Percentiles rank a stretch among this genome's conserved stretches.
Evolutionary conservation across 2,888 invertebrate species (phyloP).

Genomic region (Dolichomitus sp.): DNA sequence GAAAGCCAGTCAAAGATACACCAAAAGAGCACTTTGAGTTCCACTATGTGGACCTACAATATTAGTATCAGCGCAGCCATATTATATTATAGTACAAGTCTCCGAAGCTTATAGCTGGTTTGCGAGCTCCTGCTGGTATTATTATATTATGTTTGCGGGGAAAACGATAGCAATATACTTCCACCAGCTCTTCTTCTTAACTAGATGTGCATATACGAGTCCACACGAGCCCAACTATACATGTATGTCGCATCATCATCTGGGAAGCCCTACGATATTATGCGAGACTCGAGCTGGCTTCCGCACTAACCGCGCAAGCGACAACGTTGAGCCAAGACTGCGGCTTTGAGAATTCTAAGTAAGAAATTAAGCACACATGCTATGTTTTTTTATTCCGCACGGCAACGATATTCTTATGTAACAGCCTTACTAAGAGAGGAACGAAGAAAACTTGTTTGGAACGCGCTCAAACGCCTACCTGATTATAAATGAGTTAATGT

Average conservation of each 20-base stretch:
- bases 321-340: conserved; percentile 36
- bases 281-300: conserved; percentile 59
- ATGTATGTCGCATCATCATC: conserved; percentile 17
- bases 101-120: neutral
- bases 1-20: neutral
- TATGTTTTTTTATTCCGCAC: neutral
- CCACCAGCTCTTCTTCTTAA: conserved; percentile 35
- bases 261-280: conserved; percentile 65
- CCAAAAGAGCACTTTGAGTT: neutral
- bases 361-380: conserved; percentile 46
- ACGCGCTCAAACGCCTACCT: conserved; percentile 34
- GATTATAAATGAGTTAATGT: conserved; percentile 61
- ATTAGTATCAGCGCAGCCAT: neutral
- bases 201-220: conserved; percentile 45
- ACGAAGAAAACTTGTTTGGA: conserved; percentile 28
- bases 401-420: conserved; percentile 17
- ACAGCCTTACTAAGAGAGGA: neutral
- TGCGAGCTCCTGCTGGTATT: neutral
- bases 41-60: neutral
- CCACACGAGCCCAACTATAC: neutral
- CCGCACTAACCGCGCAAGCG: conserved; percentile 40
- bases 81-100: no score
- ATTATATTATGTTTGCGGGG: conserved; percentile 35
- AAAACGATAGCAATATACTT: conserved; percentile 22
- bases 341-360: conserved; percentile 44